phyloP scores from a whole-genome alignment of 2,888 invertebrate species.

The Dolichopus griseipennis region DNA sequence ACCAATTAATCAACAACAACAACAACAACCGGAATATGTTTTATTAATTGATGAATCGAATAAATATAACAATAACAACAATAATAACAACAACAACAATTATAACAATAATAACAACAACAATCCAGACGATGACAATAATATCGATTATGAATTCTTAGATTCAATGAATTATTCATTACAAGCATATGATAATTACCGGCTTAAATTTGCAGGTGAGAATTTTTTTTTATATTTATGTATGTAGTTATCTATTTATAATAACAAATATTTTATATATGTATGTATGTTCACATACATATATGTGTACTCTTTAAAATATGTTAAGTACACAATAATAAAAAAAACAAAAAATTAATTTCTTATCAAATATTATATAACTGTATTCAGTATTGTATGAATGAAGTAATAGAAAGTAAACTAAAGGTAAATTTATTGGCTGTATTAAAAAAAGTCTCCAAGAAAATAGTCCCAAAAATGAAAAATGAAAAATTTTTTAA shows the following conservation, averaged over 20 bases:
- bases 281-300: no score
- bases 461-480: no score
- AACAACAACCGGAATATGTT: not conserved
- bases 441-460: no score
- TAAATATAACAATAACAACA: not conserved
- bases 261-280: no score
- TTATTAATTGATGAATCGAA: not conserved
- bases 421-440: no score
- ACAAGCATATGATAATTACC: constrained; percentile 27
- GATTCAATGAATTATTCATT: constrained; percentile 4
- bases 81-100: not conserved
- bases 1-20: no score
- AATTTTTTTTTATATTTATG: not conserved
- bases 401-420: no score
- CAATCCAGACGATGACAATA: not conserved
- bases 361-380: not conserved
- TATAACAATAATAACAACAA: not conserved
- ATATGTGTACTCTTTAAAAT: no score
- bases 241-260: not conserved
- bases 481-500: no score
- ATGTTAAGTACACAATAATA: no score
- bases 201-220: constrained; percentile 30
- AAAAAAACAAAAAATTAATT: not conserved
- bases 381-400: not conserved
- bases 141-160: not conserved